phyloP scores from a whole-genome alignment of 1,140 invertebrate genomes.

The Sarcophaga bullata region DNA sequence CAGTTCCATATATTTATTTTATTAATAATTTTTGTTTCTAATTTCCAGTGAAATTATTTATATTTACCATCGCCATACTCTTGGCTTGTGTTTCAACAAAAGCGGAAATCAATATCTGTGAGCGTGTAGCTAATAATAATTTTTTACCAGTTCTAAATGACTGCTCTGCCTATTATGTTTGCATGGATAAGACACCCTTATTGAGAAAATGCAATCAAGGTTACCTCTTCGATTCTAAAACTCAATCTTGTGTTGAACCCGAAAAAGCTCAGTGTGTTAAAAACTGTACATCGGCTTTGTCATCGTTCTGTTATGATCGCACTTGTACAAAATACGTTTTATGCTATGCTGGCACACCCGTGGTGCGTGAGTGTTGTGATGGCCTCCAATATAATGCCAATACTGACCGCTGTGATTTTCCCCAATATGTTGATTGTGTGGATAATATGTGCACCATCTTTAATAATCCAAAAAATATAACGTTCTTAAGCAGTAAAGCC shows the following conservation, averaged over 20 bases:
- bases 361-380: constrained; percentile 52
- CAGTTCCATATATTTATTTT: background rate
- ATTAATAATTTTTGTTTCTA: background rate
- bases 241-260: constrained; percentile 51
- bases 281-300: constrained; percentile 50
- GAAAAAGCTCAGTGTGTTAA: constrained; percentile 50
- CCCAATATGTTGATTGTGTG: constrained; percentile 59
- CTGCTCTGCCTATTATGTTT: constrained; percentile 56
- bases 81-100: constrained; percentile 14
- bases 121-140: constrained; percentile 50
- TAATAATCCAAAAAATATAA: constrained; percentile 53
- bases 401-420: constrained; percentile 60
- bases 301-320: constrained; percentile 56
- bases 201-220: constrained; percentile 41
- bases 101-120: constrained; percentile 53
- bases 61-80: constrained; percentile 43
- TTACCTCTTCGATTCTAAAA: constrained; percentile 52
- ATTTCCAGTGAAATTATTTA: constrained; percentile 48
- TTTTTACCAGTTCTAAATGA: constrained; percentile 54
- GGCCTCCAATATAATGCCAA: constrained; percentile 57
- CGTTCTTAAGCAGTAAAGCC: constrained; percentile 55
- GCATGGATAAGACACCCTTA: constrained; percentile 50
- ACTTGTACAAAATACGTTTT: constrained; percentile 61
- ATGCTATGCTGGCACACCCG: constrained; percentile 51
- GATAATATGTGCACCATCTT: constrained; percentile 55